A percentile compares a stretch with the other conserved stretches of the same genome.
phyloP scores from a whole-genome alignment of 2,113 vertebrate species.

The Cathartes aura region DNA sequence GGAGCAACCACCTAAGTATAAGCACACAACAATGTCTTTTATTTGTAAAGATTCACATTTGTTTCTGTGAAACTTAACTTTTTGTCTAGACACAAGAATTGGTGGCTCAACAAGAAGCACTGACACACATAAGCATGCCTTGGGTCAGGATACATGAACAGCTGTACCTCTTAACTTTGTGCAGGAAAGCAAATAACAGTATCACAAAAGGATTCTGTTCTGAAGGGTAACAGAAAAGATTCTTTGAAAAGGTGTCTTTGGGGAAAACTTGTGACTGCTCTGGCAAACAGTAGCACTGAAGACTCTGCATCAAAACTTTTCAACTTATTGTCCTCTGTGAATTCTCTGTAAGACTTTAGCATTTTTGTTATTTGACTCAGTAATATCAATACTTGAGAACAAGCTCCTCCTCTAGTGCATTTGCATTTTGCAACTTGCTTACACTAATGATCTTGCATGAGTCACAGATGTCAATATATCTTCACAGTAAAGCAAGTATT shows the following conservation, averaged over 20 bases:
- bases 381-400: neutral
- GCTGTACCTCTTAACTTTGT: neutral
- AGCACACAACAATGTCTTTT: slow-evolving; percentile 23
- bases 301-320: neutral
- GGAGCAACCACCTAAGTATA: slow-evolving; percentile 89
- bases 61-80: neutral
- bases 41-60: neutral
- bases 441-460: neutral
- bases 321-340: neutral
- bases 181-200: neutral
- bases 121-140: neutral
- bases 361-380: neutral
- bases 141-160: neutral
- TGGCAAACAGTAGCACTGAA: neutral
- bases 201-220: neutral
- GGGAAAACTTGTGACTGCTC: neutral
- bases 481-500: neutral
- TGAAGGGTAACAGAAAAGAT: neutral
- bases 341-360: neutral
- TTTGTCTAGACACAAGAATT: neutral
- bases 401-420: neutral
- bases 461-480: neutral
- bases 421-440: slow-evolving; percentile 21
- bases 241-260: neutral
- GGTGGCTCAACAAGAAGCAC: neutral